Percentiles rank a stretch among this genome's conserved stretches.
Conservation (phyloP, 2,888 invertebrate genomes). For the Tridacna crocea region DNA sequence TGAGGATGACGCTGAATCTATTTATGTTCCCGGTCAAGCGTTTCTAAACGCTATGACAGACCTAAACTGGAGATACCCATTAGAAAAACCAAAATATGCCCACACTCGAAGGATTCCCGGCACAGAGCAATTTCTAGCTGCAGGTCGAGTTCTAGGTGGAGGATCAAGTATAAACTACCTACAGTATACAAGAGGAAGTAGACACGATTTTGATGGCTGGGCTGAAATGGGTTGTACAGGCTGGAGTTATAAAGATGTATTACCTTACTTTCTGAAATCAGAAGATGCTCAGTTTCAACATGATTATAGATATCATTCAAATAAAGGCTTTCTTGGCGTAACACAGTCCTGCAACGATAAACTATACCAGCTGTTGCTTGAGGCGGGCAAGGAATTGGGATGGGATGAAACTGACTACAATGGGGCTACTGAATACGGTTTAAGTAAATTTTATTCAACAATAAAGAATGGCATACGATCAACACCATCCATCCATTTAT, state of each 20-base stretch:
- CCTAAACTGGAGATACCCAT: neutral
- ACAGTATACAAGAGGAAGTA: constrained; percentile 18
- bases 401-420: neutral
- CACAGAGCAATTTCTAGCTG: neutral
- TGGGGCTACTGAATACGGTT: neutral
- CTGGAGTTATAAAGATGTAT: constrained; percentile 11
- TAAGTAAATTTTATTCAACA: neutral
- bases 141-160: constrained; percentile 14
- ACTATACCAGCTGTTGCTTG: neutral
- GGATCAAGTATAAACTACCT: neutral
- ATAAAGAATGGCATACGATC: neutral
- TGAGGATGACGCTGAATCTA: neutral
- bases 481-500: neutral
- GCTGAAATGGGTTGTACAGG: neutral
- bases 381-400: neutral
- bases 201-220: constrained; percentile 6
- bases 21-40: neutral
- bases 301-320: neutral
- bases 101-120: neutral
- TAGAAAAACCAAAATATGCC: neutral
- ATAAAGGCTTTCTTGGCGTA: neutral
- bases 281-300: neutral
- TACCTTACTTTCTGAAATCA: constrained; percentile 1
- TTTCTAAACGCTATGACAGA: neutral
- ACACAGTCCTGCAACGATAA: neutral